These are phyloP conservation scores for Nomada lathburiana DNA, from an alignment of 2,888 invertebrate species.

Conservation along the genomic window DNA sequence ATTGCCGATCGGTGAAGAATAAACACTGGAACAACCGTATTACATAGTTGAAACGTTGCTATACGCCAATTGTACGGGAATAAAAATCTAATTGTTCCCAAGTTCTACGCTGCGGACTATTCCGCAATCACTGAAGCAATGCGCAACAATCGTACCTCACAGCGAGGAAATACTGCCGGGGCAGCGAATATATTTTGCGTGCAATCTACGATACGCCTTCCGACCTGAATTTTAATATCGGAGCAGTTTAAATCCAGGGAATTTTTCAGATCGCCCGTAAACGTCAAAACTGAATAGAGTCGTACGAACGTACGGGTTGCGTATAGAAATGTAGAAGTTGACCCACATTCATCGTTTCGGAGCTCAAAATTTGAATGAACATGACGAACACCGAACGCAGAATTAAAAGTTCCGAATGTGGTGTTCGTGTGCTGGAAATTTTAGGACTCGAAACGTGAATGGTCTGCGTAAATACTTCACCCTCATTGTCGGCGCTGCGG, in stretches of 20 bases:
- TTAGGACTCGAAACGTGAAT: too few species aligned
- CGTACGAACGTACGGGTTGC: background rate
- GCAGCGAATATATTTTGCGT: background rate
- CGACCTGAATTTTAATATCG: background rate
- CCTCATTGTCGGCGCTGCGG: too few species aligned
- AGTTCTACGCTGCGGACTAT: constrained; percentile 9
- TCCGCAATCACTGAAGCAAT: constrained; percentile 10
- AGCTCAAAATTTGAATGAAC: too few species aligned
- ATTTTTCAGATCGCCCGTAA: background rate
- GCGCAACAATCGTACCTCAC: constrained; percentile 16
- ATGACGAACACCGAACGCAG: too few species aligned
- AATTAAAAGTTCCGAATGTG: too few species aligned
- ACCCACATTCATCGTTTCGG: background rate
- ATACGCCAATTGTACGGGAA: background rate
- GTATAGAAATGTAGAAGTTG: background rate
- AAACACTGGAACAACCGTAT: background rate
- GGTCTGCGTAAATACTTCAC: too few species aligned
- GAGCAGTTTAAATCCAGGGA: background rate
- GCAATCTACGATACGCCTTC: background rate
- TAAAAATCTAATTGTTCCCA: background rate
- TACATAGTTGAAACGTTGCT: constrained; percentile 8
- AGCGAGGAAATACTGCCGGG: background rate
- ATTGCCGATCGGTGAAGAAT: background rate
- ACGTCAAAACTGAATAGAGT: background rate
- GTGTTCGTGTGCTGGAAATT: too few species aligned